Conservation (phyloP, 2,888 invertebrate species). For the Theretra japonica region DNA sequence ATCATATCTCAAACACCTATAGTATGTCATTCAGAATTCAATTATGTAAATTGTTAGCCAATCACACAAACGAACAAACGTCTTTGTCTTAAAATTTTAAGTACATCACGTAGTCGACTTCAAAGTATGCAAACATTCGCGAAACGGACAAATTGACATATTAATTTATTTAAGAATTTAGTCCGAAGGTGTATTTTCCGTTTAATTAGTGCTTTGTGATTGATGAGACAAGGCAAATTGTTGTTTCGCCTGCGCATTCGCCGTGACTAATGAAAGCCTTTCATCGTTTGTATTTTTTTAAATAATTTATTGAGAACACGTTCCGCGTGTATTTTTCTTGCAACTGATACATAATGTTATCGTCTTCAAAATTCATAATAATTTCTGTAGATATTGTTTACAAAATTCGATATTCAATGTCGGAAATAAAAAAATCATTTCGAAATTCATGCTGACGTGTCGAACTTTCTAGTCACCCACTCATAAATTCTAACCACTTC, state of each 20-base stretch:
- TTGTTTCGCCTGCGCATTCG: not conserved
- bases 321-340: not conserved
- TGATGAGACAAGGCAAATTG: not conserved
- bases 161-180: constrained; percentile 1
- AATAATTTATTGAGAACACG: not conserved
- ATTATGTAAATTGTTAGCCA: too few relatives aligned
- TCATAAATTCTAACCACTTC: not conserved
- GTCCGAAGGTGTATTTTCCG: not conserved
- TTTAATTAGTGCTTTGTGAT: constrained; percentile 11
- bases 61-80: too few relatives aligned
- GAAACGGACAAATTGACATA: constrained; percentile 3
- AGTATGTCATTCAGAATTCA: too few relatives aligned
- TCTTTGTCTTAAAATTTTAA: too few relatives aligned
- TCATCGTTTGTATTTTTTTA: not conserved
- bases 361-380: not conserved
- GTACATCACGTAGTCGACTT: not conserved
- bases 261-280: constrained; percentile 1
- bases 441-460: too few relatives aligned
- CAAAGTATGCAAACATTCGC: not conserved
- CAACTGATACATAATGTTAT: not conserved
- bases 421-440: too few relatives aligned
- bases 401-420: too few relatives aligned
- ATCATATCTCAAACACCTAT: too few relatives aligned
- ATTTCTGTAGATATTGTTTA: too few relatives aligned
- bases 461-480: not conserved